phyloP scores from a whole-genome alignment of 2,888 invertebrate species.

The Punctoribates punctum region DNA sequence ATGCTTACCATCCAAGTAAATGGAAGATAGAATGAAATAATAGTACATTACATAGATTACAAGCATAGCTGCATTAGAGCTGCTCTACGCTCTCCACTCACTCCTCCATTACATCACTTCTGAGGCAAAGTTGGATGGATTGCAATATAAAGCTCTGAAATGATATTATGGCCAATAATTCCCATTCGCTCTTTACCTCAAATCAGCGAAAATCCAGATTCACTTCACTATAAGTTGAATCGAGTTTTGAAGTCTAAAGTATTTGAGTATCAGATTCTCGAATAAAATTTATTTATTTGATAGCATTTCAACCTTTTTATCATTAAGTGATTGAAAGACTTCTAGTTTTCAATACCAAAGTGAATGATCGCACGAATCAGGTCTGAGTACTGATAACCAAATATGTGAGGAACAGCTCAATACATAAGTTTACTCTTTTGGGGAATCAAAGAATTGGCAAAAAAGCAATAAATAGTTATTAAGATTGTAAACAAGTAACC shows the following conservation, averaged over 20 bases:
- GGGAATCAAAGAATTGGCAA: constrained; percentile 11
- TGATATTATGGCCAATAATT: constrained; percentile 33
- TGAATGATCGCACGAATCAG: background rate
- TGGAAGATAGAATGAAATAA: constrained; percentile 22
- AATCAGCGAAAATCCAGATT: constrained; percentile 30
- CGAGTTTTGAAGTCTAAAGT: background rate
- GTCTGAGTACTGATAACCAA: background rate
- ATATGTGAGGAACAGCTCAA: background rate
- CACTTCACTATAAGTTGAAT: background rate
- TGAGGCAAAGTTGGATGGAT: background rate
- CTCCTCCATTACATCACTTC: constrained; percentile 27
- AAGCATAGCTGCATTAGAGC: background rate
- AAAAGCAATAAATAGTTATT: constrained; percentile 26
- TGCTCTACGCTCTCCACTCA: background rate
- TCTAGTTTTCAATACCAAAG: background rate
- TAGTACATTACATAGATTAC: constrained; percentile 4
- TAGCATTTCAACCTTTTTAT: background rate
- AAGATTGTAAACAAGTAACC: constrained; percentile 28
- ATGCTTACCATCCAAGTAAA: constrained; percentile 9
- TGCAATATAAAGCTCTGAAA: constrained; percentile 29
- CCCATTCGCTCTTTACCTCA: constrained; percentile 7
- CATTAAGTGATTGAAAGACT: background rate
- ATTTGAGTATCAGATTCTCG: background rate
- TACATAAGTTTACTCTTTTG: background rate
- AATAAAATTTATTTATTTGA: background rate